Evolutionary conservation across 1,140 invertebrate species (phyloP).

Genomic region (Bombyx mandarina): DNA sequence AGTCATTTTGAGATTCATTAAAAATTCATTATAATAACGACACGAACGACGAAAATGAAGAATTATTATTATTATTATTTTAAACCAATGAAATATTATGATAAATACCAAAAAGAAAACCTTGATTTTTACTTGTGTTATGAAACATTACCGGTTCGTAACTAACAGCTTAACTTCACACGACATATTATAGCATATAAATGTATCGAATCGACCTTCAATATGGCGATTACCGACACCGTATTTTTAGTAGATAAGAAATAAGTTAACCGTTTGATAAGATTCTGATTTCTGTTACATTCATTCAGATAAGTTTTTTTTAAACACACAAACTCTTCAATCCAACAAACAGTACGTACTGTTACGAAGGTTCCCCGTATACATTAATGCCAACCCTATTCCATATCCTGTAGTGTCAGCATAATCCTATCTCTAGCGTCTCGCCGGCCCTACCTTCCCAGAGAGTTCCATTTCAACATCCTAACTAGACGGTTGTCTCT

Average conservation of each 20-base stretch:
- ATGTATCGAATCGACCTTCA: constrained; percentile 10
- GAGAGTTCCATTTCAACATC: too few relatives aligned
- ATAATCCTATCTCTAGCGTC: too few relatives aligned
- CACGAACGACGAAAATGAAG: too few relatives aligned
- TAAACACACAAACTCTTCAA: too few relatives aligned
- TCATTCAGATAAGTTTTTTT: too few relatives aligned
- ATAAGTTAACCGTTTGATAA: constrained; percentile 19
- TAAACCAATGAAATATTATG: constrained; percentile 6
- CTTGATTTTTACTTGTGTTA: constrained; percentile 16
- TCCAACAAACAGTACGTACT: too few relatives aligned
- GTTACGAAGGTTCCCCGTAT: too few relatives aligned
- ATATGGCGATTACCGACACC: constrained; percentile 18
- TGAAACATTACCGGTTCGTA: not conserved
- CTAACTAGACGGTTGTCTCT: too few relatives aligned
- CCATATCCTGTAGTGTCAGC: too few relatives aligned
- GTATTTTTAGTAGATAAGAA: constrained; percentile 13
- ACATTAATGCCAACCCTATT: too few relatives aligned
- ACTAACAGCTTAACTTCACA: not conserved
- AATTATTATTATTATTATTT: too few relatives aligned
- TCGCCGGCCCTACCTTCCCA: too few relatives aligned
- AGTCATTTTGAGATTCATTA: constrained; percentile 11
- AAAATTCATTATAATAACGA: not conserved
- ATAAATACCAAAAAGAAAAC: constrained; percentile 11
- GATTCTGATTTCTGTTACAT: constrained; percentile 12
- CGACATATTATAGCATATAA: not conserved